Evolutionary conservation across 1,140 invertebrate genomes (phyloP).

Genomic region (Rhizoglyphus robini): DNA sequence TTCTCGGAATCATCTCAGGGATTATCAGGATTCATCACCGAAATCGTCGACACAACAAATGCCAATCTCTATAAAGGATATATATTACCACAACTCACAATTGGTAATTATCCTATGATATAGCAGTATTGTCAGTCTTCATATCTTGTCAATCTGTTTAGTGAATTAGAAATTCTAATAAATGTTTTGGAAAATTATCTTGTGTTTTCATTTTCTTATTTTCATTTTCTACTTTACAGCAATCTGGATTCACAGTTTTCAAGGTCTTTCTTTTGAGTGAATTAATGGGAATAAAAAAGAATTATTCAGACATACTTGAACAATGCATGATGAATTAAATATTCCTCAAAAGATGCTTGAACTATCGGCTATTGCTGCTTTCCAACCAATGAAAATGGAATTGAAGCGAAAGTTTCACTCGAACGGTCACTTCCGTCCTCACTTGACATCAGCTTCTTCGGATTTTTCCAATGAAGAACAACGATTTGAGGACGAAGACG

Average conservation of each 20-base stretch:
- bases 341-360: background rate
- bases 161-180: too few relatives aligned
- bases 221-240: background rate
- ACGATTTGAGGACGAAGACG: background rate
- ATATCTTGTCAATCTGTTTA: too few relatives aligned
- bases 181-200: background rate
- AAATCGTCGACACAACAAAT: too few relatives aligned
- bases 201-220: background rate
- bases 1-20: too few relatives aligned
- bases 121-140: too few relatives aligned
- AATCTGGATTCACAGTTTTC: background rate
- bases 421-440: background rate
- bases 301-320: background rate
- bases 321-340: conserved; percentile 3
- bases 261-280: background rate
- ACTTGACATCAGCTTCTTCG: background rate
- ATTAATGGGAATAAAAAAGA: background rate
- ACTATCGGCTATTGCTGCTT: background rate
- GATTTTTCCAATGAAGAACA: background rate
- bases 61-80: too few relatives aligned
- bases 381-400: background rate
- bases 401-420: background rate
- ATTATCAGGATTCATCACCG: too few relatives aligned
- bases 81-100: too few relatives aligned
- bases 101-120: too few relatives aligned